Percentiles rank a stretch among this genome's conserved stretches.
Evolutionary conservation across 23 tunicate species (phyloP).

Genomic region (Corella eumyota): DNA sequence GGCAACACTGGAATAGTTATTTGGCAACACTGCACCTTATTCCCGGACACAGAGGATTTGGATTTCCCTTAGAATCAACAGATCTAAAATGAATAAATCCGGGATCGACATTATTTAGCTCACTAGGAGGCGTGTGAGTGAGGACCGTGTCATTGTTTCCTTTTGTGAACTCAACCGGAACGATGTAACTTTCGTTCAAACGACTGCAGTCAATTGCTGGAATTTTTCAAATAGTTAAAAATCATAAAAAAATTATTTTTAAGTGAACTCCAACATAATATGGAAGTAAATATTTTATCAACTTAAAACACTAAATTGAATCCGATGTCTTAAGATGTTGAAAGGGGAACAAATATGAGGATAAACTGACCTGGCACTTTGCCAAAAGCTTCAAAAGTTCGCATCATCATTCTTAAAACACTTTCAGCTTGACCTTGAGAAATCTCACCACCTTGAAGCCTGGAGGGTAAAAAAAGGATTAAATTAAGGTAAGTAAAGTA

Average conservation of each 20-base stretch:
- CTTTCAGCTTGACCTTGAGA: not conserved
- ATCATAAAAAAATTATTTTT: not conserved
- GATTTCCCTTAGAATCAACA: conserved; percentile 12
- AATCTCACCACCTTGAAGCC: conserved; percentile 3
- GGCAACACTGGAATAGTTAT: too few relatives aligned
- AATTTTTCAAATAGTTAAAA: too few relatives aligned
- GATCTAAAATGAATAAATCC: conserved; percentile 40
- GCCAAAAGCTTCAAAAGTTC: not conserved
- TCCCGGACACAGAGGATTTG: conserved; percentile 39
- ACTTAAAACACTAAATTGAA: too few relatives aligned
- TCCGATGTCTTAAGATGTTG: not conserved
- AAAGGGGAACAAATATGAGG: not conserved
- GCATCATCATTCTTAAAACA: not conserved
- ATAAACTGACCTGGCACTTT: not conserved
- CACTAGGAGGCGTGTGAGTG: conserved; percentile 14
- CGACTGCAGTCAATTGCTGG: conserved; percentile 39
- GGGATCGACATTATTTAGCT: not conserved
- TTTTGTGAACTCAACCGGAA: conserved; percentile 12
- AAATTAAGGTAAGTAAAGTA: too few relatives aligned
- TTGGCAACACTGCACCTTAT: conserved; percentile 12
- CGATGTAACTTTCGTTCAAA: conserved; percentile 22
- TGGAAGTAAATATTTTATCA: too few relatives aligned
- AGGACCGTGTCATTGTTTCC: conserved; percentile 12
- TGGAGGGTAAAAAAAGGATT: too few relatives aligned
- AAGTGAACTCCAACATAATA: too few relatives aligned